These are phyloP conservation scores for Pampus argenteus DNA, from an alignment of 2,797 vertebrate genomes.

Conservation along the genomic window DNA sequence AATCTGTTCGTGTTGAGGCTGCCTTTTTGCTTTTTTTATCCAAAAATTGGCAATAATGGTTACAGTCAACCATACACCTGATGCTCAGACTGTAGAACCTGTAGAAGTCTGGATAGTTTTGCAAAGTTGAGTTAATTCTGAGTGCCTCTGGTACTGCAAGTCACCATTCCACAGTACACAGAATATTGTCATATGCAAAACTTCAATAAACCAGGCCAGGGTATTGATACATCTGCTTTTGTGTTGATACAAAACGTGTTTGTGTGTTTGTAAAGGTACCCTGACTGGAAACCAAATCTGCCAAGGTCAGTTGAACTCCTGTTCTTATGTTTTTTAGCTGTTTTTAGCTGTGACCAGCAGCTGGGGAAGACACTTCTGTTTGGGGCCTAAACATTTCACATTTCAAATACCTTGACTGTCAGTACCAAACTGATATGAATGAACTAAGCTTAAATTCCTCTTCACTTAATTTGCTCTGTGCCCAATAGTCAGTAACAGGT, in stretches of 20 bases:
- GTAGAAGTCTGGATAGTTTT: not conserved
- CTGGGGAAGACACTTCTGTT: not conserved
- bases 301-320: constrained; percentile 70
- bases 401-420: not conserved
- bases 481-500: not conserved
- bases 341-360: constrained; percentile 11
- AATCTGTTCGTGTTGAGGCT: not conserved
- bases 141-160: not conserved
- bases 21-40: not conserved
- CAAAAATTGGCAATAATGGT: not conserved
- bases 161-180: not conserved
- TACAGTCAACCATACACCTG: not conserved
- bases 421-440: not conserved
- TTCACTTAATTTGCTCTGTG: not conserved
- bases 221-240: not conserved
- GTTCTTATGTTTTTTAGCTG: constrained; percentile 25
- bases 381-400: not conserved
- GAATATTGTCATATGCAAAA: not conserved
- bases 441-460: not conserved
- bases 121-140: not conserved
- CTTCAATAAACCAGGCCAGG: not conserved
- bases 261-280: constrained; percentile 73
- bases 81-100: not conserved
- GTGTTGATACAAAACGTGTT: constrained; percentile 21
- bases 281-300: constrained; percentile 72